Evolutionary conservation across 2,113 vertebrate genomes (phyloP), one percentile per base, ranked within the genome.

Genomic region (Eublepharis macularius): DNA sequence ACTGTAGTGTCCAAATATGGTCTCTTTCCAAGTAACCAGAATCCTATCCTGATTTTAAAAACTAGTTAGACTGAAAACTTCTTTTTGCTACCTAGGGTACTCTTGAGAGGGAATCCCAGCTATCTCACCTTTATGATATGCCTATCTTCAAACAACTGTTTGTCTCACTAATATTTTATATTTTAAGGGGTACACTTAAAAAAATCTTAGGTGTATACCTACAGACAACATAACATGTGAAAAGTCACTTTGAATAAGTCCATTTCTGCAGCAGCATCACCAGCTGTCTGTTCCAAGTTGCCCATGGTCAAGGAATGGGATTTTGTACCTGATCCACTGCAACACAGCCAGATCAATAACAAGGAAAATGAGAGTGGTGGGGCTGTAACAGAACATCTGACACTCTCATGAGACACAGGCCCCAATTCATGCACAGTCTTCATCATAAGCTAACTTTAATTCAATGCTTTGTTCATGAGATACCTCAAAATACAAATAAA

Each of bases 351-450:
- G 24, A 85, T 24, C 34, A 51, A 79, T 16, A 72, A 29, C 49
- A 54, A 72, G 17, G 65, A 79, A 70, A 84, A 54, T 77, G 43
- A 76, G 57, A 13, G 45, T 41, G 45, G 21, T 32, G 10, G 32
- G 63, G 32, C 66, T 17, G 29, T 10, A 6, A 41, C 16, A 73
- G 51, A 60, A 57, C 68, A 60, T 41, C 45, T 21, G n/a, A 47
- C 68, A 74, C n/a, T 45, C 51, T 32, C 24, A 32, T 29, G 24
- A 34, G 77, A 84, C 75, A 70, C 74, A 65, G 51, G 26, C 24
- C 69, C 69, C 77, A 86, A 75, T 43, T 29, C 29, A 81, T 70
- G 57, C 65, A n/a, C 77, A 34, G 45, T 80, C 77, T 49, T 69
- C 51, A 65, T 49, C 43, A 49, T 54, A 86, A 12, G 29, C 41